phyloP scores from a whole-genome alignment of 2,888 invertebrate species.

The Drosophila nr. fundita region DNA sequence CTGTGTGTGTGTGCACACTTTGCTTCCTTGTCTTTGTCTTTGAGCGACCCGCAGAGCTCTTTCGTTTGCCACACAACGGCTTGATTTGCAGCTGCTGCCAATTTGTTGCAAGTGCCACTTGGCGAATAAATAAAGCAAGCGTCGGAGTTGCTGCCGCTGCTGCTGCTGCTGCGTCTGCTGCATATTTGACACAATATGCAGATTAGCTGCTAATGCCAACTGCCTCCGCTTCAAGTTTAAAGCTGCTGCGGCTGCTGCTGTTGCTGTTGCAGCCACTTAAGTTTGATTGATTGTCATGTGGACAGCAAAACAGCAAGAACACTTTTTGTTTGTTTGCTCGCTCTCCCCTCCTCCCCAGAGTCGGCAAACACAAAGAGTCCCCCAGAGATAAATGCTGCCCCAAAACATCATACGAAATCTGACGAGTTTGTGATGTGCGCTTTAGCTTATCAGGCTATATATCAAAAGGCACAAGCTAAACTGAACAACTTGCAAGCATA shows the following conservation, averaged over 20 bases:
- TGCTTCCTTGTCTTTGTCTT: constrained; percentile 16
- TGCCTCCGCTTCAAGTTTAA: constrained; percentile 9
- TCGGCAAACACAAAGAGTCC: constrained; percentile 6
- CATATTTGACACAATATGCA: constrained; percentile 75
- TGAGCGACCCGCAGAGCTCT: constrained; percentile 57
- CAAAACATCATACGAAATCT: not conserved
- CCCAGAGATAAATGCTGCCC: constrained; percentile 5
- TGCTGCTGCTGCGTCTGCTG: constrained; percentile 10
- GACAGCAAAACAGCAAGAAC: not conserved
- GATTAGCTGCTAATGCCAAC: constrained; percentile 73
- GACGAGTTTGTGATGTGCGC: not conserved
- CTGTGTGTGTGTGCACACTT: not conserved
- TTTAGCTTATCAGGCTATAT: not conserved
- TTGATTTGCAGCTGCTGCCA: constrained; percentile 45
- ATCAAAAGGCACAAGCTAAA: not conserved
- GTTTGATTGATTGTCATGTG: constrained; percentile 76
- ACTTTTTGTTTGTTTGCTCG: not conserved
- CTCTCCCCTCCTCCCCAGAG: not conserved
- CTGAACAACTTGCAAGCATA: not conserved
- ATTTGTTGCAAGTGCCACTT: constrained; percentile 75
- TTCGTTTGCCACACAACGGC: constrained; percentile 34
- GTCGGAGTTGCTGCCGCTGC: constrained; percentile 17
- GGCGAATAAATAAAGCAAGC: constrained; percentile 41
- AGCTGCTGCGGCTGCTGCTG: constrained; percentile 28
- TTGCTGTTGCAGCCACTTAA: constrained; percentile 55